phyloP scores from a whole-genome alignment of 2,888 invertebrate genomes.

The Sycophila texana region DNA sequence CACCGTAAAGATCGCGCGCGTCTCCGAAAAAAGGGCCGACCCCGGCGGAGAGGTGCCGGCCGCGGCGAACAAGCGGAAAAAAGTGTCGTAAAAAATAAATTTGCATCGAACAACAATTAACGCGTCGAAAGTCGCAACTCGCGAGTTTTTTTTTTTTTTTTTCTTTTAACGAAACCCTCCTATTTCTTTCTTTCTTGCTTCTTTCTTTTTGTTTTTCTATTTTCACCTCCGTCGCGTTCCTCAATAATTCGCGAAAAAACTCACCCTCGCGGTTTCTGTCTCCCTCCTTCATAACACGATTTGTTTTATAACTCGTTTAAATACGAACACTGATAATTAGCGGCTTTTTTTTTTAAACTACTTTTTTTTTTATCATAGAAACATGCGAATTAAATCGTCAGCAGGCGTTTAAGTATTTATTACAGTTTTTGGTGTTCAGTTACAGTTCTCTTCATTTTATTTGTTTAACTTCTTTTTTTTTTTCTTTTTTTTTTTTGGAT shows the following conservation, averaged over 20 bases:
- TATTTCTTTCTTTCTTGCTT: neutral
- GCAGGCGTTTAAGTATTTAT: constrained; percentile 61
- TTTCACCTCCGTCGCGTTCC: neutral
- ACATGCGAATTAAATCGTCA: constrained; percentile 52
- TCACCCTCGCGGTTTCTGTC: constrained; percentile 2
- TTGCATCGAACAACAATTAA: constrained; percentile 54
- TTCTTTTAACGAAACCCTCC: constrained; percentile 46
- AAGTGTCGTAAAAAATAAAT: constrained; percentile 56
- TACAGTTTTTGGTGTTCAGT: constrained; percentile 74
- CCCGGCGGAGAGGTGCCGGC: neutral
- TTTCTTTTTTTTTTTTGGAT: constrained; percentile 51
- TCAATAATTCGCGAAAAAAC: neutral
- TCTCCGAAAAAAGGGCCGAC: constrained; percentile 6
- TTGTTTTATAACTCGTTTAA: constrained; percentile 32
- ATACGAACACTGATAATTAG: constrained; percentile 45
- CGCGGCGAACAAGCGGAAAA: constrained; percentile 49
- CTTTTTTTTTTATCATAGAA: constrained; percentile 29
- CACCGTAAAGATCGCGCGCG: constrained; percentile 4
- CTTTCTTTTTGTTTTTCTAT: neutral
- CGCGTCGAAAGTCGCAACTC: constrained; percentile 43
- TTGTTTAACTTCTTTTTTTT: constrained; percentile 49
- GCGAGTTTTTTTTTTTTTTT: neutral
- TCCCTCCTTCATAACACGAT: constrained; percentile 4
- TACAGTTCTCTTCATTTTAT: constrained; percentile 69
- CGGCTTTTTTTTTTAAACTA: constrained; percentile 13